Evolutionary conservation across 2,797 vertebrate species (phyloP).

Genomic region (Monodelphis domestica): DNA sequence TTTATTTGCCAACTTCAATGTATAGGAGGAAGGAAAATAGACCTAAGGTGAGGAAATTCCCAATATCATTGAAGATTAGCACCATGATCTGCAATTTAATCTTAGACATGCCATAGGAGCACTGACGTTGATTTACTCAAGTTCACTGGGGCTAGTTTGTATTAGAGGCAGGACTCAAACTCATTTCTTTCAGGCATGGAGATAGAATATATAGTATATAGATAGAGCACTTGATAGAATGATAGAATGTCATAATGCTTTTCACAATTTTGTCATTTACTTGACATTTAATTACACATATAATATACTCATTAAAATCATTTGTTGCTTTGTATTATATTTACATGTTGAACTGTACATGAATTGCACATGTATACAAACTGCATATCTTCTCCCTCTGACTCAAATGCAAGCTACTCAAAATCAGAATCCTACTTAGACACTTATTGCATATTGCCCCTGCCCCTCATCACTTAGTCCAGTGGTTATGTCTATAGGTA

Average conservation of each 20-base stretch:
- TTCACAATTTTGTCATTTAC: background rate
- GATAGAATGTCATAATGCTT: too few species aligned
- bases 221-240: too few species aligned
- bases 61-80: too few species aligned
- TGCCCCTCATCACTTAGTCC: background rate
- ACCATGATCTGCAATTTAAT: background rate
- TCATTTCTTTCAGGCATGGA: background rate
- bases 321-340: background rate
- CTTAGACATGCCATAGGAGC: background rate
- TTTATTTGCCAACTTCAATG: background rate
- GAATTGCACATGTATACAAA: too few species aligned
- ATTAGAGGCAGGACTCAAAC: background rate
- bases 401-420: background rate
- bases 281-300: background rate
- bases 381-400: background rate
- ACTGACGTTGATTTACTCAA: background rate
- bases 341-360: too few species aligned
- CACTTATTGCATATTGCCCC: background rate
- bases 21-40: background rate
- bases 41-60: background rate
- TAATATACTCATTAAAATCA: background rate
- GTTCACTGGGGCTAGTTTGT: background rate
- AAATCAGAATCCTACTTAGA: background rate
- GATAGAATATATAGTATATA: too few species aligned
- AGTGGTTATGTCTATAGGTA: background rate